phyloP scores from a whole-genome alignment of 30 jellyfish, hydroid and myxozoan species.

The Clytia hemisphaerica region DNA sequence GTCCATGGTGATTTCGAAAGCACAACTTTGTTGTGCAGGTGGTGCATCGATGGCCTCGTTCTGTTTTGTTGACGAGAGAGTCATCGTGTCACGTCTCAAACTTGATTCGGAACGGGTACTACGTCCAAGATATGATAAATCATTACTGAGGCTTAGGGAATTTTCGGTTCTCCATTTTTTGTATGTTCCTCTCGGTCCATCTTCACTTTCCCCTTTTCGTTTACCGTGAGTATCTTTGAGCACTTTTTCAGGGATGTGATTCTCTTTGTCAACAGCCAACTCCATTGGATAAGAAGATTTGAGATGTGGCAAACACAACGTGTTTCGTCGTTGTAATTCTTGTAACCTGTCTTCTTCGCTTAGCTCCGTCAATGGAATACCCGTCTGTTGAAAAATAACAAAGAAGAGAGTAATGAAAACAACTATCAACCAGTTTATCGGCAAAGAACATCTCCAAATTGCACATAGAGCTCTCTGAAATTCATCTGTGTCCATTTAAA shows the following conservation, averaged over 20 bases:
- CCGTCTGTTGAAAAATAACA: too few relatives aligned
- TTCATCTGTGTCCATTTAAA: too few relatives aligned
- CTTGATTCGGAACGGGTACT: slow-evolving; percentile 12
- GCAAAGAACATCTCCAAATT: too few relatives aligned
- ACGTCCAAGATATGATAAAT: slow-evolving; percentile 7
- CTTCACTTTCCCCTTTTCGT: slow-evolving; percentile 15
- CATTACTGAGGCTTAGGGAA: slow-evolving; percentile 15
- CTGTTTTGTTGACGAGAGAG: not conserved
- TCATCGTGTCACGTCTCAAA: not conserved
- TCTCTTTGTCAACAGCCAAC: slow-evolving; percentile 18
- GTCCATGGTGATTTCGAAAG: slow-evolving; percentile 27
- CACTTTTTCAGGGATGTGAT: not conserved
- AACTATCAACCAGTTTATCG: too few relatives aligned
- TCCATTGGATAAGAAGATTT: slow-evolving; percentile 78
- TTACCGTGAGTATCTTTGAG: slow-evolving; percentile 24
- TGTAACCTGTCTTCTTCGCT: slow-evolving; percentile 20
- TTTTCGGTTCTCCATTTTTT: slow-evolving; percentile 33
- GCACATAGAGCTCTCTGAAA: too few relatives aligned
- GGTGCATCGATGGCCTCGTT: not conserved
- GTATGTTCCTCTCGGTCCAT: slow-evolving; percentile 34
- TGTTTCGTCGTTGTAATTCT: slow-evolving; percentile 74
- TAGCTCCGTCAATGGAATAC: too few relatives aligned
- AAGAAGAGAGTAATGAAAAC: too few relatives aligned
- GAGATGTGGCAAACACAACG: slow-evolving; percentile 78
- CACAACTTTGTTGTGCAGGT: slow-evolving; percentile 4